A percentile compares a stretch with the other conserved stretches of the same genome.
Evolutionary conservation across 2,797 vertebrate genomes (phyloP).

Genomic region (Enteromius thamalakanensis): DNA sequence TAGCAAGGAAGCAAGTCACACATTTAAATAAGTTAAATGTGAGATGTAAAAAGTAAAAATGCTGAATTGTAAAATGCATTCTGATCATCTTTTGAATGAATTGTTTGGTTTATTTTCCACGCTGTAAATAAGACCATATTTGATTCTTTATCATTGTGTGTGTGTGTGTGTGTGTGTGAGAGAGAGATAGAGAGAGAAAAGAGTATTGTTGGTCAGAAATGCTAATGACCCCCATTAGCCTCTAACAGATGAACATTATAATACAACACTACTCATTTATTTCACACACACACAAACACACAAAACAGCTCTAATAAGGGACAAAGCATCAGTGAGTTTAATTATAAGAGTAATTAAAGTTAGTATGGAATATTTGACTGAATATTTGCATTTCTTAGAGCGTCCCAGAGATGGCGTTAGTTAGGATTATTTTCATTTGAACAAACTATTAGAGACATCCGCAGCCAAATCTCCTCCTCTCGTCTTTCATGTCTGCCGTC

Average conservation of each 20-base stretch:
- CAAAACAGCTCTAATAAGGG: slow-evolving; percentile 1
- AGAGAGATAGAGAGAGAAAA: neutral
- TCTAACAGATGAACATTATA: slow-evolving; percentile 59
- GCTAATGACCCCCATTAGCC: slow-evolving; percentile 65
- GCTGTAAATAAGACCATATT: neutral
- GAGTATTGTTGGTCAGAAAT: slow-evolving; percentile 53
- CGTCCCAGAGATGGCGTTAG: neutral
- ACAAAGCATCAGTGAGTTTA: neutral
- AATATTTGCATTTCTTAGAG: slow-evolving; percentile 2
- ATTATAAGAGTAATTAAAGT: slow-evolving; percentile 23
- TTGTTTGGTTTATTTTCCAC: neutral
- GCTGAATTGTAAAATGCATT: neutral
- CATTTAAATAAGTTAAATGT: neutral
- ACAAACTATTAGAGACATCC: slow-evolving; percentile 4
- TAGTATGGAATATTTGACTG: neutral
- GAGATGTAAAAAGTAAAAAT: neutral
- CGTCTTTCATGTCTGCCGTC: neutral
- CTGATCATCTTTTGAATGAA: neutral
- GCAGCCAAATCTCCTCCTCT: slow-evolving; percentile 8
- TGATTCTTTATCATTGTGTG: neutral
- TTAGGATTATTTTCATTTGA: slow-evolving; percentile 13
- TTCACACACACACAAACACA: neutral
- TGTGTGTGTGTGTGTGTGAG: neutral
- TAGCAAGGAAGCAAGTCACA: neutral
- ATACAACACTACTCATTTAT: slow-evolving; percentile 39